Conservation (phyloP, 1,140 invertebrate genomes). For the Acromyrmex charruanus region DNA sequence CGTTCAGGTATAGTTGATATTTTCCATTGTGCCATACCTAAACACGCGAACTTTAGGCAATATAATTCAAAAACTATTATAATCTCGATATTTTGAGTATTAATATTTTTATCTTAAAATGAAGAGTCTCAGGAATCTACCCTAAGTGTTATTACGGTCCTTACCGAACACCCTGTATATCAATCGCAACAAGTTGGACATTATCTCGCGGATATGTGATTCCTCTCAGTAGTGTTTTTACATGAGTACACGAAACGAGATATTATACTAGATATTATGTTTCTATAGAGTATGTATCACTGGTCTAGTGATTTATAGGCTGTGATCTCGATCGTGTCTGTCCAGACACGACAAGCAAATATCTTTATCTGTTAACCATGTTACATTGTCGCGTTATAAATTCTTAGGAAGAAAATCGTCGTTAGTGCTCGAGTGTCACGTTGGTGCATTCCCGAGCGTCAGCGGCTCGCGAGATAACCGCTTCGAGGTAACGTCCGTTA, state of each 20-base stretch:
- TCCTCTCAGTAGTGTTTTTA: not conserved
- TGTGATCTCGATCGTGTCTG: not conserved
- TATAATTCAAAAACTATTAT: no score
- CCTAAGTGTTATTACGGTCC: no score
- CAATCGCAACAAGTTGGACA: not conserved
- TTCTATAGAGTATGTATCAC: not conserved
- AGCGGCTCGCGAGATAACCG: slow-evolving; percentile 23
- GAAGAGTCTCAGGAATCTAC: no score
- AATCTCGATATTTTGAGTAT: no score
- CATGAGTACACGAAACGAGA: not conserved
- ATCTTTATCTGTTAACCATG: not conserved
- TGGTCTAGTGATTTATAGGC: not conserved
- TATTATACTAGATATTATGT: not conserved
- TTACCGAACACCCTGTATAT: no score
- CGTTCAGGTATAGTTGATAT: no score
- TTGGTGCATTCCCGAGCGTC: not conserved
- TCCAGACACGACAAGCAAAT: not conserved
- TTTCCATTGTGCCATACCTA: no score
- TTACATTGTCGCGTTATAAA: not conserved
- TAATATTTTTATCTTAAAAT: no score
- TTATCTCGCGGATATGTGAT: not conserved
- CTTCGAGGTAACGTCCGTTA: slow-evolving; percentile 30
- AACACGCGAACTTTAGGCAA: no score
- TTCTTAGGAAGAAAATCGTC: not conserved
- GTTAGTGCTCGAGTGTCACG: not conserved